Conservation (phyloP, 2,888 invertebrate genomes). For the Steromphala cineraria region DNA sequence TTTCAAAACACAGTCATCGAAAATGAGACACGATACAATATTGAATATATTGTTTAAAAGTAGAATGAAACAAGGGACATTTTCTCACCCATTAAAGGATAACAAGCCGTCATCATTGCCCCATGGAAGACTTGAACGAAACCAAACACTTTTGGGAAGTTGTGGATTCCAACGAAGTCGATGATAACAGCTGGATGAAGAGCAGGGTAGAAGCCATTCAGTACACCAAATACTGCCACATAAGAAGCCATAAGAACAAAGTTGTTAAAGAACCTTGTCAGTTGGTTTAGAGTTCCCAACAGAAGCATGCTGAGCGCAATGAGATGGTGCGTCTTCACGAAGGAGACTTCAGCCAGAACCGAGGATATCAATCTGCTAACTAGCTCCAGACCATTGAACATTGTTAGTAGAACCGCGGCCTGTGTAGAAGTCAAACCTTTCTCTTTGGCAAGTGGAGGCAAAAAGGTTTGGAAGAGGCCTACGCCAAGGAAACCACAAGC, state of each 20-base stretch:
- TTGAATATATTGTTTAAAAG: no score
- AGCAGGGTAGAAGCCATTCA: constrained; percentile 10
- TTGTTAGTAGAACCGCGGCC: background rate
- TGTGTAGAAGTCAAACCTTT: background rate
- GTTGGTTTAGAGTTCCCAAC: background rate
- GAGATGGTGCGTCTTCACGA: background rate
- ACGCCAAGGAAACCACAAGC: background rate
- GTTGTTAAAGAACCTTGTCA: background rate
- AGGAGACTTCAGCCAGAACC: background rate
- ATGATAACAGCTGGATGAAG: constrained; percentile 7
- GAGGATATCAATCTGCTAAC: background rate
- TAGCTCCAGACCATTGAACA: background rate
- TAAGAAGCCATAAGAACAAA: background rate
- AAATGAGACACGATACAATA: no score
- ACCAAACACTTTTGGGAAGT: constrained; percentile 14
- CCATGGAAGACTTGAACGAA: constrained; percentile 23
- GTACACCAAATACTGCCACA: background rate
- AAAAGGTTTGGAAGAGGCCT: background rate
- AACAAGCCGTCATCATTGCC: constrained; percentile 1
- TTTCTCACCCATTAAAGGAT: constrained; percentile 19
- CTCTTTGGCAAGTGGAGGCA: constrained; percentile 10
- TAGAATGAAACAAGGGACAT: no score
- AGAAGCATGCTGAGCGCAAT: background rate
- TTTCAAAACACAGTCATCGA: no score
- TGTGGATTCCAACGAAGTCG: constrained; percentile 10